A percentile compares a stretch with the other conserved stretches of the same genome.
Conservation (phyloP, 1,140 invertebrate species). For the Heliconius melpomene region DNA sequence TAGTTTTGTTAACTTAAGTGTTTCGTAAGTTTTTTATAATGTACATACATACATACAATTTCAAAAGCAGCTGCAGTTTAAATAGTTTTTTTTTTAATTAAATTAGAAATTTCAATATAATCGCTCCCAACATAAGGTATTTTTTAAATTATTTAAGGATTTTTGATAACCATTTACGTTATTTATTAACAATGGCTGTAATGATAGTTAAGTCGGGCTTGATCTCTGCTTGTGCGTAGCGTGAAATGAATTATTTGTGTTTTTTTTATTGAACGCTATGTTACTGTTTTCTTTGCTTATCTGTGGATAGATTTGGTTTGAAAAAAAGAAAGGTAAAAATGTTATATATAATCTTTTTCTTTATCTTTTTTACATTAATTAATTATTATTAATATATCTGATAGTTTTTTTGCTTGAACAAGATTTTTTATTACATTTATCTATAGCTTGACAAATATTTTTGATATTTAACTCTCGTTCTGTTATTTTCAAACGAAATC, state of each 20-base stretch:
- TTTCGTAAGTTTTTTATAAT: not conserved
- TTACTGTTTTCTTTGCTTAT: not conserved
- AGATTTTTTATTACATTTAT: not conserved
- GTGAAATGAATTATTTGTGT: not conserved
- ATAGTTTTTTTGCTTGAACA: not conserved
- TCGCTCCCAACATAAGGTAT: not conserved
- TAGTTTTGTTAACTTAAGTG: not conserved
- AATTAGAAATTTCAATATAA: not conserved
- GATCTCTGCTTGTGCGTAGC: conserved; percentile 13
- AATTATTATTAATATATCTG: not conserved
- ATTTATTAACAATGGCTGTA: conserved; percentile 15
- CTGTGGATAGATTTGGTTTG: conserved; percentile 1
- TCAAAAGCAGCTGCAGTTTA: conserved; percentile 2
- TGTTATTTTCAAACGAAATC: not conserved
- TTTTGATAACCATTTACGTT: conserved; percentile 10
- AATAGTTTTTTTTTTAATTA: not conserved
- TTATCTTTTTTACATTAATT: not conserved
- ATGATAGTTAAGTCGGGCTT: conserved; percentile 14
- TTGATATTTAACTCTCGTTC: not conserved
- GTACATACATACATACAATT: conserved; percentile 6
- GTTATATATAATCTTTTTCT: not conserved
- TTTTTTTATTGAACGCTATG: not conserved
- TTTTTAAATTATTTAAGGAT: conserved; percentile 11
- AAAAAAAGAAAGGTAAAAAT: not conserved
- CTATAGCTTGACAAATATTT: not conserved